Base-by-base conservation (phyloP, 2,113 vertebrate species). In the Cromileptes altivelis region DNA sequence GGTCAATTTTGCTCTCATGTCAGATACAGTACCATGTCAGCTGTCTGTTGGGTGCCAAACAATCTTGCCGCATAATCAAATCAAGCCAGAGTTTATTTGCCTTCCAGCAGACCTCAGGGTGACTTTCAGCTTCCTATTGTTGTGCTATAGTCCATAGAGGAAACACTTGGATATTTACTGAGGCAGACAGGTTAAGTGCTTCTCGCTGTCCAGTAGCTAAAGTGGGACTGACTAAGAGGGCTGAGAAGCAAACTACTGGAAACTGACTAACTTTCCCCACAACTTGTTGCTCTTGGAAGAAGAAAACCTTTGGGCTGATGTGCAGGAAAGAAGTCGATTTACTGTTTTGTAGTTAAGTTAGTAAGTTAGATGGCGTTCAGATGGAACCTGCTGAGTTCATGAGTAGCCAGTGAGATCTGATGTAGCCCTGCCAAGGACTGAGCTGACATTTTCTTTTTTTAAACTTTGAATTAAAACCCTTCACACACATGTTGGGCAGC, bases 171-270 rank as follows among this genome's bases (percentile, higher is more conserved):
- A 80, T 87, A 50, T 87, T 90, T 83, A 84, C 82, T 58, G 63
- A 84, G 75, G 37, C 84, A 65, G 82, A 70, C 82, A 87, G 88
- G 89, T 92, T 89, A 87, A 87, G 80, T 84, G 57, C 77, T 84
- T 80, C 79, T 80, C 19, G 55, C 55, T 75, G 53, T 77, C 75
- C 88, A 60, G 85, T 81, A 80, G 90, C 85, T 82, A 42, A 76
- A 57, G 65, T 21, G 70, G 57, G 68, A 58, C 67, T n/a, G 61
- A 79, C 45, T 40, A 8, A 47, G 72, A 25, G 37, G 61, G 17
- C 53, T 57, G 52, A 62, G 68, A 73, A 0, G 1, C 62, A 70
- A 87, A 82, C 85, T 80, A 62, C 58, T 85, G 76, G 47, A 71
- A 81, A 85, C 52, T 78, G 56, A 68, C 71, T 37, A n/a, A 25